These are phyloP conservation scores for Odontothrips loti DNA, from an alignment of 2,888 invertebrate genomes.

Conservation along the genomic window DNA sequence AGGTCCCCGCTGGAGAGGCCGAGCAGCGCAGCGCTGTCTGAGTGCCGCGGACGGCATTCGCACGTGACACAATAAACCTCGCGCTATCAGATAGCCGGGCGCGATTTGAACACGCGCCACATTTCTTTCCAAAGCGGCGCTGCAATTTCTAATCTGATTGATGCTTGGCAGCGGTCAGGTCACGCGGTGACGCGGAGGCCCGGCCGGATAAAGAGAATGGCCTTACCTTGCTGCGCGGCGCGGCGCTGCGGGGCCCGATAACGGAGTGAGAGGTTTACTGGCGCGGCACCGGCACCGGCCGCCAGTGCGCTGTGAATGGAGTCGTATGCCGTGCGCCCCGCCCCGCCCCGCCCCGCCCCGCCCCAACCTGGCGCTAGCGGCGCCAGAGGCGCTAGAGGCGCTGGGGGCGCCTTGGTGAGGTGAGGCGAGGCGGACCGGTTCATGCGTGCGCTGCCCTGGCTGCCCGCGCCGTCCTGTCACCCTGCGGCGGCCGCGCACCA, in stretches of 20 bases:
- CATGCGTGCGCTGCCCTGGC: no score
- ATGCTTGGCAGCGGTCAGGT: not conserved
- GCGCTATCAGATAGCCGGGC: no score
- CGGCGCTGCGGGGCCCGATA: not conserved
- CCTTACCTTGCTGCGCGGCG: constrained; percentile 1
- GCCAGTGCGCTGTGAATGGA: not conserved
- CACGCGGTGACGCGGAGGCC: not conserved
- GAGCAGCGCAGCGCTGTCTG: no score
- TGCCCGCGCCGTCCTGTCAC: no score
- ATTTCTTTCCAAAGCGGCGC: no score
- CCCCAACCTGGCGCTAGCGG: not conserved
- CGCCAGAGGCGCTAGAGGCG: not conserved
- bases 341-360: not conserved
- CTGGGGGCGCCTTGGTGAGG: no score
- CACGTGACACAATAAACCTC: no score
- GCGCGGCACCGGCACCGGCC: not conserved
- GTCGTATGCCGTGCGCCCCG: not conserved
- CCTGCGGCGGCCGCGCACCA: no score
- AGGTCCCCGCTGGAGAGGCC: no score
- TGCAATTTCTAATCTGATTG: not conserved
- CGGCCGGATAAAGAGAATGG: constrained; percentile 3
- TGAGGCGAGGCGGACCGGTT: no score
- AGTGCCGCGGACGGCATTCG: no score
- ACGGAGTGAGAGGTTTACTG: constrained; percentile 20
- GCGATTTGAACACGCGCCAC: no score